Evolutionary conservation across 2,797 vertebrate species (phyloP), one percentile per base, ranked within the genome.

Genomic region (Tadarida brasiliensis): DNA sequence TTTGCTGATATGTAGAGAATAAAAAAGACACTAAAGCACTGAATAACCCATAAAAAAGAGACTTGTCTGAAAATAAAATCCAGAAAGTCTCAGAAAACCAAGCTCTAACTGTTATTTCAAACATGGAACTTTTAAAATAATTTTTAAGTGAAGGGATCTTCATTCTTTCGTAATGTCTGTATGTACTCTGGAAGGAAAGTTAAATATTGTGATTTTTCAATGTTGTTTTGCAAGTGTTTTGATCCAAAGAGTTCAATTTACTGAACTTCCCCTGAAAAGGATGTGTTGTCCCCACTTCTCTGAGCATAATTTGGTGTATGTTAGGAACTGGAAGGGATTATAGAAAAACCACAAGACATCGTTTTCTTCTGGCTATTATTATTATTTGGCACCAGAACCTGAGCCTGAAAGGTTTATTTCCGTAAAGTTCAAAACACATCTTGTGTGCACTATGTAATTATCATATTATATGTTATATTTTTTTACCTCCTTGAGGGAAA

Each of bases 371-470:
- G 84, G 95, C 93, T 93, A 86, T 91, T 96, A 94, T 94, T 98
- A 98, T 97, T 98, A 97, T 97, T 91, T 98, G 98, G 98, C 96
- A 95, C 51, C 47, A 94, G 77, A 95, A 81, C 67, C 73, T 80
- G n/a, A 28, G 74, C 78, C 96, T 96, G 92, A 96, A 96, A 95
- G 81, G 17, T 94, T 94, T 91, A 91, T 97, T 97, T 96, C 94
- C 54, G 33, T 95, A 96, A 94, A 93, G 83, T 82, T 93, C 90
- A 91, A 96, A 96, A 92, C 44, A 85, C 83, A 89, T 95, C 93
- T 97, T 94, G 35, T 94, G 87, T 83, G 63, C 39, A 61, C 80
- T 86, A 80, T 77, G 70, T 94, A 96, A 93, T 96, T 95, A 97
- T 80, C 87, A 87, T 86, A 96, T 96, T 93, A 94, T 77, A 67